Evolutionary conservation across 2,113 vertebrate genomes (phyloP), one percentile per base, ranked within the genome.

Genomic region (Perccottus glenii): DNA sequence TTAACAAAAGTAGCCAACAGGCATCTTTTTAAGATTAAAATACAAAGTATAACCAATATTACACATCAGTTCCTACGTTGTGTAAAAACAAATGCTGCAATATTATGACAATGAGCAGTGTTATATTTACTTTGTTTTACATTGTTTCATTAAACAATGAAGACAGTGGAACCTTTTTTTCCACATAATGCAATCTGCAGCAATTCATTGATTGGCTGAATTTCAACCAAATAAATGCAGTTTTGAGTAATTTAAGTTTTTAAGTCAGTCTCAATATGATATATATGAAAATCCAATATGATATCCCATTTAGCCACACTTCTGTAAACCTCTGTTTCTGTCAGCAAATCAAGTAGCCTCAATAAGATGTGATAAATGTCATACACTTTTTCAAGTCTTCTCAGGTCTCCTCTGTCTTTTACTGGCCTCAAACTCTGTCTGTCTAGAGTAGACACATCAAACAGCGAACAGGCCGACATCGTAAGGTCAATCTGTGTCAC

Each of bases 401-500:
- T 57, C 67, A 32, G 35, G 62, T 60, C 64, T 11, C 63, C 65
- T 53, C 62, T 81, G 60, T 80, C 47, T 62, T 66, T 58, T 3
- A 15, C 66, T n/a, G 19, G 56, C 35, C 73, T 86, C 56, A 61
- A 45, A 66, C 56, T 59, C 67, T 38, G 55, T 64, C 84, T 86
- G 84, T 88, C 81, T 53, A 32, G 77, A 70, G 19, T 27, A 27
- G 19, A 27, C 55, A 66, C 67, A 87, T 88, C 82, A 84, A 59
- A 43, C 11, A 1, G 40, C n/a, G 53, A 72, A 60, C 50, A 46
- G 72, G 51, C 50, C 74, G 75, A 85, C 69, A 82, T 59, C 27
- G 38, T 32, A 6, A 70, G 87, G 87, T 90, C 89, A 91, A 90
- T 88, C 85, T 86, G 79, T 79, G 87, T 87, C 85, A 77, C 84